Conservation (phyloP, 2,888 invertebrate species). For the Sceliomorpha sp. region DNA sequence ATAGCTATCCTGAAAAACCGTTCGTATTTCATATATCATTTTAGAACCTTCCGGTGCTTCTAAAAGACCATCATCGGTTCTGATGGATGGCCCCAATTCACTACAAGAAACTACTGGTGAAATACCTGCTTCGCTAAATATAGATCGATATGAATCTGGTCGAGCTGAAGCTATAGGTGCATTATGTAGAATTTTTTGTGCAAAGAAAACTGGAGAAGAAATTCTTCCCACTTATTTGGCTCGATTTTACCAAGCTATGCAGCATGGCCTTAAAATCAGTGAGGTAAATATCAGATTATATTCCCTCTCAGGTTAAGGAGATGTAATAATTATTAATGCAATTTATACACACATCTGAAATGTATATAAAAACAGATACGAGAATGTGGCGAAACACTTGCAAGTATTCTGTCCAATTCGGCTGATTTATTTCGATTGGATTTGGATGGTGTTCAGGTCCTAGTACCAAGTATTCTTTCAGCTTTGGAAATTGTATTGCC, state of each 20-base stretch:
- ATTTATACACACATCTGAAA: background rate
- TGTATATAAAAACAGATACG: slow-evolving; percentile 70
- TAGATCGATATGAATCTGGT: slow-evolving; percentile 90
- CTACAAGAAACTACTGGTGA: slow-evolving; percentile 85
- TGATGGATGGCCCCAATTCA: slow-evolving; percentile 85
- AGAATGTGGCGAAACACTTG: slow-evolving; percentile 89
- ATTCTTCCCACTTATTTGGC: slow-evolving; percentile 96
- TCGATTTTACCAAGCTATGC: slow-evolving; percentile 94
- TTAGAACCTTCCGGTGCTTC: slow-evolving; percentile 78
- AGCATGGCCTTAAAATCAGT: slow-evolving; percentile 89
- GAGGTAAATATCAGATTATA: slow-evolving; percentile 68
- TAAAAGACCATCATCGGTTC: slow-evolving; percentile 85
- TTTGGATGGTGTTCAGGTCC: slow-evolving; percentile 93
- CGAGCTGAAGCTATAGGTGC: slow-evolving; percentile 97
- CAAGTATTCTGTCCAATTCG: slow-evolving; percentile 93
- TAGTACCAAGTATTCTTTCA: slow-evolving; percentile 93
- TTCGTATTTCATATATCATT: slow-evolving; percentile 14
- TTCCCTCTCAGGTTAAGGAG: too few relatives aligned
- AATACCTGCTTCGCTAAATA: slow-evolving; percentile 86
- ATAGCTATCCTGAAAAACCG: too few relatives aligned
- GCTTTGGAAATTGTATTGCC: slow-evolving; percentile 95
- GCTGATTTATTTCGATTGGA: slow-evolving; percentile 93
- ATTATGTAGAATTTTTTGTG: slow-evolving; percentile 96
- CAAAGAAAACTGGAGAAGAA: slow-evolving; percentile 96
- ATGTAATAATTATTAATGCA: too few relatives aligned